Evolutionary conservation across 2,888 invertebrate genomes (phyloP).

Genomic region (Argynnis bischoffii): DNA sequence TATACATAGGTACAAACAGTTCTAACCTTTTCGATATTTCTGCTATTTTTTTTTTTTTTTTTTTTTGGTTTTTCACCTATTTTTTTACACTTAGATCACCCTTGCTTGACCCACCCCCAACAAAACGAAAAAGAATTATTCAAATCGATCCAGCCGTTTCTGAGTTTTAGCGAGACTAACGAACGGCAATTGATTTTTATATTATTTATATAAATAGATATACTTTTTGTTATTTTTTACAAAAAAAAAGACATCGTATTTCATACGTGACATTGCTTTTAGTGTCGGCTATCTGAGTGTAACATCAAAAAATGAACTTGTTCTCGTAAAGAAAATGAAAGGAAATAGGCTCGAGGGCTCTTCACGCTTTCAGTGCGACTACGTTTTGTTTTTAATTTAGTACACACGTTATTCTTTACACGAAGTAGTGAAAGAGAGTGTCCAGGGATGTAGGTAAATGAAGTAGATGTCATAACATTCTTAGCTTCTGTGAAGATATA

Average conservation of each 20-base stretch:
- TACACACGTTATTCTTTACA: constrained; percentile 9
- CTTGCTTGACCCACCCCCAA: too few species aligned
- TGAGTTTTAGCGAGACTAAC: too few species aligned
- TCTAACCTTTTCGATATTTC: too few species aligned
- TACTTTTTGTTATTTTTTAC: neutral
- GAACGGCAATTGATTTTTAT: too few species aligned
- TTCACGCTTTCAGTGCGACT: constrained; percentile 9
- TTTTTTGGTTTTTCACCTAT: too few species aligned
- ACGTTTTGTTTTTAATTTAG: constrained; percentile 19
- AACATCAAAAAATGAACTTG: constrained; percentile 13
- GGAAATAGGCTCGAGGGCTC: constrained; percentile 11
- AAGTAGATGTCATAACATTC: neutral
- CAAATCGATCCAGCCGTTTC: too few species aligned
- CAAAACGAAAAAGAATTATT: too few species aligned
- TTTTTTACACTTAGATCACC: too few species aligned
- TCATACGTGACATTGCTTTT: constrained; percentile 2
- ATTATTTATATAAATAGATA: neutral
- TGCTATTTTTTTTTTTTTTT: too few species aligned
- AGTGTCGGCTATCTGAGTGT: constrained; percentile 7
- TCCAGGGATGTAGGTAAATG: neutral
- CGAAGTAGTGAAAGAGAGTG: neutral
- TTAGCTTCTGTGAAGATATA: too few species aligned
- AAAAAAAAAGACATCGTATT: neutral
- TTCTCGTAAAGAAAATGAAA: constrained; percentile 17
- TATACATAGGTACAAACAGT: too few species aligned